Evolutionary conservation across 1,140 invertebrate species (phyloP), one percentile per base, ranked within the genome.

Genomic region (Helicoverpa armigera): DNA sequence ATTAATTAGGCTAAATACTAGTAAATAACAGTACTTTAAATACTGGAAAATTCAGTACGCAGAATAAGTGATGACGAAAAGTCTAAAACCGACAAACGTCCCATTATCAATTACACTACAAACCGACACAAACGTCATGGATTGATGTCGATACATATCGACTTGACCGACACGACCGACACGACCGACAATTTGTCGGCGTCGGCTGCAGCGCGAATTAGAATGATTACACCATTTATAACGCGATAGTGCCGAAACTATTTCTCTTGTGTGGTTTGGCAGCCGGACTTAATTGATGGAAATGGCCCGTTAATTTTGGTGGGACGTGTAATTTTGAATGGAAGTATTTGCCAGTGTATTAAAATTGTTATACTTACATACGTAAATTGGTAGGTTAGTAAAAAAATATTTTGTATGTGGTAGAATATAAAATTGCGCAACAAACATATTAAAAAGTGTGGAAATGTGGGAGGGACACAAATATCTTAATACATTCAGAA

Each of bases 241-340:
- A 48, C 63, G 63, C 63, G 31, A 65, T 65, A 35, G 31, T 23
- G 63, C 18, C n/a, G 63, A 65, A 65, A 65, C 35, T 67, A 67
- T 67, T 67, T 50, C 5, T 69, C 65, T 69, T 69, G 43, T 69
- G 65, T 51, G 65, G 65, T 69, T 69, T 69, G 3, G 16, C 29
- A 18, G 18, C 1, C n/a, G 43, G 65, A 50, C 43, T 69, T 23
- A 69, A 69, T 69, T 69, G 48, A 69, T 51, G 65, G 29, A 12
- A 69, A 69, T 69, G 43, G 48, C 5, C 50, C 43, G 23, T 51
- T 69, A 48, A 50, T 69, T 48, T 69, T 69, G 65, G 65, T 23
- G 7, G 10, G 10, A n/a, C 1, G 14, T 65, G 14, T 50, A 11
- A 67, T 16, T 67, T 67, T 16, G 13, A 63, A 7, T 43, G 31